Percentiles rank a stretch among this genome's conserved stretches.
Conservation (phyloP, 2,888 invertebrate species). For the Conus canariensis region DNA sequence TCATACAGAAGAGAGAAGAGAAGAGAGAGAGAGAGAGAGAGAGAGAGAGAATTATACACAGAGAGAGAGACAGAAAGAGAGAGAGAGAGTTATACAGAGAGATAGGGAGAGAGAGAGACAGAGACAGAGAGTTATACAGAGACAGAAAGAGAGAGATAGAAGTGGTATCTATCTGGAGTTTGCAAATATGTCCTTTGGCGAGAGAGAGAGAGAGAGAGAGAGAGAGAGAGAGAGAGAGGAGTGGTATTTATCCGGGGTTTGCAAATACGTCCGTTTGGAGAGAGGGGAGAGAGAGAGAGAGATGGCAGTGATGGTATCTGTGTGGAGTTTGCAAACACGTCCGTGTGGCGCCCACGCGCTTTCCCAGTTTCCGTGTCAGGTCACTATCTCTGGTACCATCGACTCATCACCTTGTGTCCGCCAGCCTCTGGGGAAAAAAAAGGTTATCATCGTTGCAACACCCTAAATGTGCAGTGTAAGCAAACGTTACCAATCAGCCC, state of each 20-base stretch:
- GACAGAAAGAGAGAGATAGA: not conserved
- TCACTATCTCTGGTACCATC: too few species aligned
- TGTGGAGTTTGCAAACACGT: too few species aligned
- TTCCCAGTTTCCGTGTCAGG: too few species aligned
- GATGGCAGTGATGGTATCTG: not conserved
- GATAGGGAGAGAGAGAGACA: not conserved
- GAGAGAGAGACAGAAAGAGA: not conserved
- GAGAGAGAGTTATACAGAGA: not conserved
- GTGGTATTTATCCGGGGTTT: not conserved
- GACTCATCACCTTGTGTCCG: too few species aligned
- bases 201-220: constrained; percentile 6
- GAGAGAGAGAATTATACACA: constrained; percentile 5
- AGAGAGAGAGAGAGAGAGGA: not conserved
- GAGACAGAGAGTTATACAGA: constrained; percentile 1
- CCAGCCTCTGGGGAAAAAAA: too few species aligned
- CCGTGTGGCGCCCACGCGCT: too few species aligned
- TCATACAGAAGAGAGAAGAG: too few species aligned
- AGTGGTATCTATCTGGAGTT: too few species aligned
- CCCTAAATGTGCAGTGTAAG: too few species aligned
- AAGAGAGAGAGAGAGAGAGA: constrained; percentile 25
- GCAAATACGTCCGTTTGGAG: not conserved
- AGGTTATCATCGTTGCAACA: too few species aligned
- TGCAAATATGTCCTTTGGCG: too few species aligned
- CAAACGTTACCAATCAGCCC: too few species aligned
- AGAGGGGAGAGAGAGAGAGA: not conserved